Conservation (phyloP, 2,113 vertebrate genomes). For the Paramisgurnus dabryanus region DNA sequence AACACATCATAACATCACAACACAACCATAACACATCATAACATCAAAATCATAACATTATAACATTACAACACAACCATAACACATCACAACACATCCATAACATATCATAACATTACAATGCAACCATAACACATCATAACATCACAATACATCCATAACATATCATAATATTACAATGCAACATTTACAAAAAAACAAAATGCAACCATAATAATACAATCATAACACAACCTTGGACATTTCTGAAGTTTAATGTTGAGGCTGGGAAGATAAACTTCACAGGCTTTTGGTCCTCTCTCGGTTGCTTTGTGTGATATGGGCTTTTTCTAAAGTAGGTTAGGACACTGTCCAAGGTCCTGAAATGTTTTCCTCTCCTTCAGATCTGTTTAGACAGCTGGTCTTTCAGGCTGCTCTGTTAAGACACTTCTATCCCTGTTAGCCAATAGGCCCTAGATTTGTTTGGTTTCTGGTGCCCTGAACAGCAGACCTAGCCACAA, state of each 20-base stretch:
- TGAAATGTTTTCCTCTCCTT: conserved; percentile 17
- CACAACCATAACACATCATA: too few relatives aligned
- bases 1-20: too few relatives aligned
- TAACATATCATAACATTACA: too few relatives aligned
- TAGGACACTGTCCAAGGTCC: not conserved
- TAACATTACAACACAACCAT: too few relatives aligned
- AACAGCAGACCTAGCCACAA: not conserved
- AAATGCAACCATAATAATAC: too few relatives aligned
- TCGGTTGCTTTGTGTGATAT: not conserved
- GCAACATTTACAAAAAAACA: too few relatives aligned
- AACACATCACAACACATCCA: too few relatives aligned
- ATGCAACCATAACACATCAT: too few relatives aligned
- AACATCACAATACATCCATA: too few relatives aligned
- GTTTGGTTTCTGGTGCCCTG: not conserved
- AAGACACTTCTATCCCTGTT: conserved; percentile 4
- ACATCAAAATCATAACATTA: too few relatives aligned
- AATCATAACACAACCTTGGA: too few relatives aligned
- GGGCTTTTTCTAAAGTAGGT: not conserved
- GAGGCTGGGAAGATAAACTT: not conserved
- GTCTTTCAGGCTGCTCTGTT: conserved; percentile 1
- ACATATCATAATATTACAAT: too few relatives aligned
- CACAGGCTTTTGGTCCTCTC: not conserved
- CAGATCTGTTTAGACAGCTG: conserved; percentile 27
- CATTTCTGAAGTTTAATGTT: not conserved
- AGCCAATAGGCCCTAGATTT: not conserved